Conservation (phyloP, 2,113 vertebrate species). For the Gadus macrocephalus region DNA sequence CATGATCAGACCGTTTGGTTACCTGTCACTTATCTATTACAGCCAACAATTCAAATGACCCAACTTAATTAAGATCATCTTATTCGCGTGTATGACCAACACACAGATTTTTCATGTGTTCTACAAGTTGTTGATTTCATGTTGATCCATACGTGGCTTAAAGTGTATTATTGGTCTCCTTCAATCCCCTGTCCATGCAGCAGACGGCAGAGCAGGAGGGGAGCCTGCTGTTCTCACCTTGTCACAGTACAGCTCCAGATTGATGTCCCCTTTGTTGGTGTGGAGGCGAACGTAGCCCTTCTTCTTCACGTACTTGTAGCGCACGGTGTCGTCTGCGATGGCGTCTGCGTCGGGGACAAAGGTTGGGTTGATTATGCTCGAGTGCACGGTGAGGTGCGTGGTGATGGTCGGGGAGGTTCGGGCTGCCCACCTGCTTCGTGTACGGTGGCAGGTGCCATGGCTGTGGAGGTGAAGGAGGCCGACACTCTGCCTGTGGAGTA, state of each 20-base stretch:
- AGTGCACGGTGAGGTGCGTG: not conserved
- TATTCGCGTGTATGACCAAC: too few species aligned
- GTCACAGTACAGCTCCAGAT: conserved; percentile 93
- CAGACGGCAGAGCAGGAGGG: too few species aligned
- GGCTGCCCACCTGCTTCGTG: conserved; percentile 84
- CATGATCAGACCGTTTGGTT: too few species aligned
- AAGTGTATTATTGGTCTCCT: too few species aligned
- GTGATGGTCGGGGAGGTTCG: not conserved
- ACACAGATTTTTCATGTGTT: too few species aligned
- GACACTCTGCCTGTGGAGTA: conserved; percentile 95
- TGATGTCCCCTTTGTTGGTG: conserved; percentile 91
- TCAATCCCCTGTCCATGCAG: too few species aligned
- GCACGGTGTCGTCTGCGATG: conserved; percentile 86
- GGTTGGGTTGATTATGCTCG: not conserved
- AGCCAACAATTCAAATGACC: too few species aligned
- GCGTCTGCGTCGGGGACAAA: conserved; percentile 60
- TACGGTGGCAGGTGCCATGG: conserved; percentile 88
- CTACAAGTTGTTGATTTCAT: too few species aligned
- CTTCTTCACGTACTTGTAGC: conserved; percentile 92
- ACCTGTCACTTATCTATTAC: too few species aligned
- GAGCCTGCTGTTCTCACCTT: conserved; percentile 71
- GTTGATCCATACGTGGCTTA: too few species aligned
- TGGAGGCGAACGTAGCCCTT: conserved; percentile 93
- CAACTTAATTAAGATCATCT: too few species aligned
- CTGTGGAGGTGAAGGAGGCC: conserved; percentile 95